Evolutionary conservation across 2,797 vertebrate genomes (phyloP), one percentile per base, ranked within the genome.

Genomic region (Threskiornis aethiopicus): DNA sequence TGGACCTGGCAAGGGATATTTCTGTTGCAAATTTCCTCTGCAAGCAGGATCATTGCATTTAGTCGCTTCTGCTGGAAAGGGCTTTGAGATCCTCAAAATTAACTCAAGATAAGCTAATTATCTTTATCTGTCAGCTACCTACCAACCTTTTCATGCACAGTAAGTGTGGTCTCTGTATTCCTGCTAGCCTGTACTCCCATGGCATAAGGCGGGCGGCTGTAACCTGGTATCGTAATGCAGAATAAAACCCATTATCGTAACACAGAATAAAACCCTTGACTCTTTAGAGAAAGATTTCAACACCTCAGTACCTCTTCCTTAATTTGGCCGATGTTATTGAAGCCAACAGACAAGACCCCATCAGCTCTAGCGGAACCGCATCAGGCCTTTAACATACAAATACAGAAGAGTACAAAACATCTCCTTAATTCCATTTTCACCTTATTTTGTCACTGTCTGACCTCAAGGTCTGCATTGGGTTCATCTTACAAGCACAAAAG

Each of bases 151-250:
- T 20, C 4, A 33, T 3, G 64, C 54, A 58, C 29, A 62, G 13
- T 26, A 46, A 29, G 52, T 3, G 52, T n/a, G 15, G 18, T 18
- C 29, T 20, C 47, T n/a, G 64, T 10, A 9, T 1, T 42, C 58
- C 51, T 29, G 78, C 41, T 11, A 25, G 37, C 41, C 47, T 26
- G 55, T 4, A 21, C 20, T 21, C 52, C 28, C 28, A 9, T 0
- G 4, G 59, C 31, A 5, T 3, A 15, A 16, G n/a, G 46, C 6
- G 0, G 37, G n/a, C 13, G 3, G 49, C 42, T 31, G n/a, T 7
- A 33, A 37, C 14, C 22, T 1, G 11, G 9, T 10, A 28, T 2
- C 5, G 1, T 3, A 55, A 37, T 1, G 4, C 49, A 64, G 35
- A 89, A 64, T 37, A 77, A 70, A 77, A 7, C 17, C 35, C 8